A percentile compares a stretch with the other conserved stretches of the same genome.
Evolutionary conservation across 1,140 invertebrate species (phyloP).

Genomic region (Berghia stephanieae): DNA sequence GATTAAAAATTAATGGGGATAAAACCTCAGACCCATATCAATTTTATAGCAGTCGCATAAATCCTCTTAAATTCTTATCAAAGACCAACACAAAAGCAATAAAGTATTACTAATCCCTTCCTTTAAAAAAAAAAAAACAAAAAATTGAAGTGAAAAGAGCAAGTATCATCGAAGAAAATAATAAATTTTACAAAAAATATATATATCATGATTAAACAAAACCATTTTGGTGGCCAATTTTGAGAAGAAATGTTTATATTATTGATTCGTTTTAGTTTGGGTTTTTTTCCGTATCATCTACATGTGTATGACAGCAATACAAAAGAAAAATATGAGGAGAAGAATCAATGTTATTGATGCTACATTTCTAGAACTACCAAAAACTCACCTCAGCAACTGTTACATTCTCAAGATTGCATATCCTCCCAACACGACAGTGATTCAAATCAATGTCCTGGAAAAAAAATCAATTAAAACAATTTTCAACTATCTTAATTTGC

Average conservation of each 20-base stretch:
- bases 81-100: no score
- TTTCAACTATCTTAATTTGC: no score
- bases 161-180: not conserved
- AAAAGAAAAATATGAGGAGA: not conserved
- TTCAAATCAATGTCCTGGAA: slow-evolving; percentile 83
- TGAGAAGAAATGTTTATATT: not conserved
- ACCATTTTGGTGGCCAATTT: not conserved
- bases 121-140: not conserved
- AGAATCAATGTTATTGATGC: no score
- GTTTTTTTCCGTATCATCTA: not conserved
- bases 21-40: not conserved
- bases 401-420: slow-evolving; percentile 60
- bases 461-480: no score
- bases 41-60: not conserved
- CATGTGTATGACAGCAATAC: not conserved
- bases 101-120: no score
- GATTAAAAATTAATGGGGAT: not conserved
- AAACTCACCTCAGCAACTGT: slow-evolving; percentile 50
- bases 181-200: not conserved
- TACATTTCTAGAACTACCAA: not conserved
- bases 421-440: slow-evolving; percentile 77
- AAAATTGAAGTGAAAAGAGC: no score
- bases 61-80: no score
- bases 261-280: not conserved
- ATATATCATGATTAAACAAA: not conserved